These are phyloP conservation scores for Pavo muticus DNA, from an alignment of 2,113 vertebrate species.

Conservation along the genomic window DNA sequence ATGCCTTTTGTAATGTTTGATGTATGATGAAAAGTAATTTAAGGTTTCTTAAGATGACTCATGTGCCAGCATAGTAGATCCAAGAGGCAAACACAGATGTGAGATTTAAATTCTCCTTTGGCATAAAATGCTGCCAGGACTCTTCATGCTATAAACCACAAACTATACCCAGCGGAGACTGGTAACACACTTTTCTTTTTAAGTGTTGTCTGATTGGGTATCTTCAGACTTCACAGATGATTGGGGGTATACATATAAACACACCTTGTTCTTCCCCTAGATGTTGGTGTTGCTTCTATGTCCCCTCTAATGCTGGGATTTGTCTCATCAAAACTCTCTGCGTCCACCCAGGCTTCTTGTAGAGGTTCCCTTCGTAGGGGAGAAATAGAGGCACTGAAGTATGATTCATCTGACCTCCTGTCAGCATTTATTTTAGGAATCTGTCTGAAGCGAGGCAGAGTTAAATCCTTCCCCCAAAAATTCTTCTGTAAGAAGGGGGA, in stretches of 20 bases:
- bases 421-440: background rate
- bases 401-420: background rate
- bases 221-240: background rate
- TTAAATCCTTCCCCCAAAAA: background rate
- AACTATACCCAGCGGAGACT: conserved; percentile 19
- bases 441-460: background rate
- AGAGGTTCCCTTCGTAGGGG: background rate
- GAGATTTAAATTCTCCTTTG: conserved; percentile 52
- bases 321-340: background rate
- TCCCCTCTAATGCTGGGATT: background rate
- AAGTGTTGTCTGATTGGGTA: background rate
- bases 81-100: conserved; percentile 62
- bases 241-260: background rate
- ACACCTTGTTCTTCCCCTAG: background rate
- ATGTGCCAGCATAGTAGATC: conserved; percentile 13
- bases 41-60: conserved; percentile 55
- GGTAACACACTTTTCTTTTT: background rate
- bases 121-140: background rate
- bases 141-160: conserved; percentile 38
- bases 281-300: background rate
- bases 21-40: conserved; percentile 55
- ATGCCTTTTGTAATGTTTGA: conserved; percentile 5
- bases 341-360: background rate
- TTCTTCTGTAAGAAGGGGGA: background rate
- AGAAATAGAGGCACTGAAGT: background rate